Evolutionary conservation across 2,888 invertebrate genomes (phyloP), one percentile per base, ranked within the genome.

Genomic region (Augiades crinisus): DNA sequence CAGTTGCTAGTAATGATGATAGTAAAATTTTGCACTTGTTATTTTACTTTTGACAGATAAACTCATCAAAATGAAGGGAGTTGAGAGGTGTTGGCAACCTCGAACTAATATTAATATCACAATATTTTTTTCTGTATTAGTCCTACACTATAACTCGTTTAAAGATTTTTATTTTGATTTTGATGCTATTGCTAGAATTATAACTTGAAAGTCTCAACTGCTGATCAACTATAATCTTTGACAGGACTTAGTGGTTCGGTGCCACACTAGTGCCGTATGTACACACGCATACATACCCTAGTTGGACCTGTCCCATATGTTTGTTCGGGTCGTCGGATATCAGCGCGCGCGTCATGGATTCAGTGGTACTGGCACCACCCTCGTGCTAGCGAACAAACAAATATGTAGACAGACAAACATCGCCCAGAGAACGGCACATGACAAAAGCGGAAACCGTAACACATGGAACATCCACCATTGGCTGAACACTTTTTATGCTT

Each of bases 301-400:
- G 93, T 91, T 97, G 97, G 89, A 97, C 96, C 90, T 96, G 96
- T 91, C 96, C 96, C 90, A 95, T 93, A 91, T 95, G 94, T 91
- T 94, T 93, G 91, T 95, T 94, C 90, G 95, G 94, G 92, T 97
- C 96, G 91, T 97, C 97, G 91, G 95, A 95, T 90, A 97, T 97
- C 91, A 97, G 94, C 91, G 96, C 96, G 89, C 96, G 94, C 90
- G 97, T 96, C 96, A 97, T 96, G 91, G 96, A 96, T 91, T 97
- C 97, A 90, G 96, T 96, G 92, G 95, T 94, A 92, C 93, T 95
- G 89, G 95, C 93, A 91, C 96, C 96, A 92, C 95, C 95, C 92
- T 95, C 95, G 93, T 95, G 95, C 95, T 95, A 93, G 90, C 93
- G 92, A 92, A 92, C 92, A 92, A 91, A 92, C 91, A 83, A 77